These are phyloP conservation scores for Camelus dromedarius DNA, from an alignment of 2,113 vertebrate genomes.

Conservation along the genomic window DNA sequence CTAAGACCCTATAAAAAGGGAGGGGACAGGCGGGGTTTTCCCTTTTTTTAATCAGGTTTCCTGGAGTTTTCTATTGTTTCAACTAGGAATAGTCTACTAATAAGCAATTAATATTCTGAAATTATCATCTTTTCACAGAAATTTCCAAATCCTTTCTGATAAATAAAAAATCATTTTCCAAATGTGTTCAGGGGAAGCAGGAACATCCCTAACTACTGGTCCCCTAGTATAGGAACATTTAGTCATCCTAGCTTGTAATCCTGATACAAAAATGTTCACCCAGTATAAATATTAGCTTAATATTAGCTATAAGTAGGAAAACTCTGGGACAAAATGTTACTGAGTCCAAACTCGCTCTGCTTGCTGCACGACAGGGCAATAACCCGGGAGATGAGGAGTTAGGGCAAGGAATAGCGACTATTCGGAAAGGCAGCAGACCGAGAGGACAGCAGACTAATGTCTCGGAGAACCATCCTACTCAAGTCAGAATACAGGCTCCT, in stretches of 20 bases:
- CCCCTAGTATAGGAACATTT: neutral
- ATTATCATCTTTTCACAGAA: slow-evolving; percentile 44
- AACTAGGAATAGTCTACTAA: slow-evolving; percentile 43
- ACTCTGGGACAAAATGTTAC: neutral
- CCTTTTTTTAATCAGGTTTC: slow-evolving; percentile 62
- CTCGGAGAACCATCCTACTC: no score
- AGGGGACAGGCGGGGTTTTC: slow-evolving; percentile 71
- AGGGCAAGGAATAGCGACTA: no score
- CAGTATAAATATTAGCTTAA: neutral
- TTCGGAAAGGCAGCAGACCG: no score
- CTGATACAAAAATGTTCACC: neutral
- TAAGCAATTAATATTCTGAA: slow-evolving; percentile 69
- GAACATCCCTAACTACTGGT: neutral
- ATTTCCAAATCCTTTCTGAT: slow-evolving; percentile 74
- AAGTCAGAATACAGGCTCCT: no score
- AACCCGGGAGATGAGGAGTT: no score
- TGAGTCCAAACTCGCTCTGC: no score
- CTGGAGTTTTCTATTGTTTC: slow-evolving; percentile 72
- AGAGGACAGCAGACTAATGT: no score
- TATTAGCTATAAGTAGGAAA: slow-evolving; percentile 11
- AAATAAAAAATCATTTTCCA: slow-evolving; percentile 74
- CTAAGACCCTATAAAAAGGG: slow-evolving; percentile 66
- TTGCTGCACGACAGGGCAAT: no score
- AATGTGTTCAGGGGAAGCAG: neutral
- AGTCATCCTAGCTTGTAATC: neutral